Evolutionary conservation across 1,140 invertebrate species (phyloP), one percentile per base, ranked within the genome.

Genomic region (Akabosia matsudoensis): DNA sequence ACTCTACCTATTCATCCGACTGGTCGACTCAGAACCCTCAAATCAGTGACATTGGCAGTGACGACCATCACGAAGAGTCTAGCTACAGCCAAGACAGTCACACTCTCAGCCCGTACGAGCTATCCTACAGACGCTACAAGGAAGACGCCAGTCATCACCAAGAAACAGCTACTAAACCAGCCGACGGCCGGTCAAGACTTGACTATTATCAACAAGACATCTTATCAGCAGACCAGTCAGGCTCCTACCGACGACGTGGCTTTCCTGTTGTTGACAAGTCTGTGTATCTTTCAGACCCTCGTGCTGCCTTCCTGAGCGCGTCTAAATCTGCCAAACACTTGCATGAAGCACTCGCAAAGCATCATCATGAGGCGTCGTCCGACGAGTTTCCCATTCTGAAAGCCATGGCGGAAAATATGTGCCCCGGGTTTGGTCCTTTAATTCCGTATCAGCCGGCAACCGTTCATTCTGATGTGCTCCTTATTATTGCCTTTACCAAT

Each of bases 401-500:
- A 74, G 82, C 82, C 18, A 83, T 81, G 31, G 78, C 82, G 0
- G 83, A 83, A 64, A 79, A 79, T 45, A 82, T 83, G 76, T 83
- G 83, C 73, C 77, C 78, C 14, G 83, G 83, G 22, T 83, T 81
- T 72, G 82, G 81, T 13, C 64, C 74, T 10, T 74, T 83, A 14
- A 37, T 82, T 45, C 82, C 83, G 0, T 81, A 78, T 54, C 51
- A 76, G 33, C 78, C 82, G 14, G 54, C 70, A 54, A 75, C 33
- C 1, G 64, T 75, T 16, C 76, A 82, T 33, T 64, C 72, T 14
- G 79, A 83, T 31, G 79, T 83, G 26, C 75, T 85, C 13, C 80
- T 85, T 4, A 79, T 85, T 34, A 75, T 85, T 10, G 82, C 80
- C 26, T 84, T 85, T 72, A 82, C 83, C 33, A 82, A 81, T 56